A percentile compares a stretch with the other conserved stretches of the same genome.
These are phyloP conservation scores for Chaetogeoica ovagalla DNA, from an alignment of 2,888 invertebrate species.

Conservation along the genomic window DNA sequence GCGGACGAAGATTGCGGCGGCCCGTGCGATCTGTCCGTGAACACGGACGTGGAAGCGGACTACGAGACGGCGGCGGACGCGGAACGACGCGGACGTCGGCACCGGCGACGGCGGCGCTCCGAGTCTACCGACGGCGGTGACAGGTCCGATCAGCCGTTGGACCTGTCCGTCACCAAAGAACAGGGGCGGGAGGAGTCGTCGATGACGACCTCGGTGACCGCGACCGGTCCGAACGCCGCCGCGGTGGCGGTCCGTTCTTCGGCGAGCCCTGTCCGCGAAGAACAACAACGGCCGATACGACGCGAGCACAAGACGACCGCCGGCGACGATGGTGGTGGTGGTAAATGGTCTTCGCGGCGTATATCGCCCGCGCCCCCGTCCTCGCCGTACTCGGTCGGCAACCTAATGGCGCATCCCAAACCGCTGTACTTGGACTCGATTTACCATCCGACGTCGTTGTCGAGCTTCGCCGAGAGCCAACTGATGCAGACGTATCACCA, in stretches of 20 bases:
- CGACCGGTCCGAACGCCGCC: background rate
- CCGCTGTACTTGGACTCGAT: conserved; percentile 55
- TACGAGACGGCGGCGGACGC: background rate
- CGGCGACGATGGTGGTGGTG: background rate
- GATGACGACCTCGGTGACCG: background rate
- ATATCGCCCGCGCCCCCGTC: conserved; percentile 56
- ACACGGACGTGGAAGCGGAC: conserved; percentile 48
- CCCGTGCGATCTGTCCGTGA: conserved; percentile 28
- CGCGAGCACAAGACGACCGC: no score
- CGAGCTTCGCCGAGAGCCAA: conserved; percentile 19
- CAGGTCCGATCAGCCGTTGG: conserved; percentile 49
- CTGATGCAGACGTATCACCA: conserved; percentile 55
- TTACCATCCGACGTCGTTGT: conserved; percentile 31
- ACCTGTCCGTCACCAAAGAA: conserved; percentile 36
- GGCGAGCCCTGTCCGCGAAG: background rate
- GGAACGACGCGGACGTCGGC: no score
- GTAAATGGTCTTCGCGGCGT: conserved; percentile 19
- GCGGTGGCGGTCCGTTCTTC: background rate
- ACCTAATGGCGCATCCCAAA: conserved; percentile 60
- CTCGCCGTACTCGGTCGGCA: conserved; percentile 62
- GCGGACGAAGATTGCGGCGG: conserved; percentile 56
- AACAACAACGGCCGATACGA: background rate
- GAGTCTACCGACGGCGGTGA: conserved; percentile 57
- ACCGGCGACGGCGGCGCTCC: background rate
- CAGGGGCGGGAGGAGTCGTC: conserved; percentile 11